Conservation (phyloP, 1,140 invertebrate genomes). For the Brachionus rotundiformis region DNA sequence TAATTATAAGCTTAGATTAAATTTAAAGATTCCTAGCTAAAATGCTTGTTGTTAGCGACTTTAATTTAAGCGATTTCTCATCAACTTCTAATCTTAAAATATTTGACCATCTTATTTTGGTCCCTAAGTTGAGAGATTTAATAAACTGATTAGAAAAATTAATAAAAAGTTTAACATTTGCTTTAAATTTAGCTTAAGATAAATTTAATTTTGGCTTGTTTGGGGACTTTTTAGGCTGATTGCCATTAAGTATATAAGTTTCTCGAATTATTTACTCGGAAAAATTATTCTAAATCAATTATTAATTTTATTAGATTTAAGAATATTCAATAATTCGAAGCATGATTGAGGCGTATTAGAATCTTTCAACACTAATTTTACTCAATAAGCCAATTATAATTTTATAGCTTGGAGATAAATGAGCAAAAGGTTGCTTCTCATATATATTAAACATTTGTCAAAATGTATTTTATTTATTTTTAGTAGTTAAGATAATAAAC, state of each 20-base stretch:
- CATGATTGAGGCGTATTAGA: neutral
- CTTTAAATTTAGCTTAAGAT: neutral
- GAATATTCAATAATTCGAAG: neutral
- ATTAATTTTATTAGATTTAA: no score
- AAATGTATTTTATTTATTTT: neutral
- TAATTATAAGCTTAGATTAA: neutral
- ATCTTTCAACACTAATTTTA: neutral
- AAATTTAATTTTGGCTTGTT: neutral
- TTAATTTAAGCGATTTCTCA: neutral
- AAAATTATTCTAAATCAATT: no score
- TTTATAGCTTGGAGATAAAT: neutral
- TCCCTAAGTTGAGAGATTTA: neutral
- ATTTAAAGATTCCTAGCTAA: neutral
- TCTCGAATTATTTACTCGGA: neutral
- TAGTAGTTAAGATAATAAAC: neutral
- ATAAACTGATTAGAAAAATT: no score
- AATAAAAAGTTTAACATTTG: no score
- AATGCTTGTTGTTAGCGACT: neutral
- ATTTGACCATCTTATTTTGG: neutral
- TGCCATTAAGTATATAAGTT: neutral
- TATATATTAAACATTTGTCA: neutral
- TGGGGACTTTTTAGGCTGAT: neutral
- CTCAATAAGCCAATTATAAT: neutral
- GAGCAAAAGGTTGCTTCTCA: no score
- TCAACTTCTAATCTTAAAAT: neutral